Percentiles rank a stretch among this genome's conserved stretches.
Evolutionary conservation across 1,140 invertebrate species (phyloP).

Genomic region (Chymomyza costata): DNA sequence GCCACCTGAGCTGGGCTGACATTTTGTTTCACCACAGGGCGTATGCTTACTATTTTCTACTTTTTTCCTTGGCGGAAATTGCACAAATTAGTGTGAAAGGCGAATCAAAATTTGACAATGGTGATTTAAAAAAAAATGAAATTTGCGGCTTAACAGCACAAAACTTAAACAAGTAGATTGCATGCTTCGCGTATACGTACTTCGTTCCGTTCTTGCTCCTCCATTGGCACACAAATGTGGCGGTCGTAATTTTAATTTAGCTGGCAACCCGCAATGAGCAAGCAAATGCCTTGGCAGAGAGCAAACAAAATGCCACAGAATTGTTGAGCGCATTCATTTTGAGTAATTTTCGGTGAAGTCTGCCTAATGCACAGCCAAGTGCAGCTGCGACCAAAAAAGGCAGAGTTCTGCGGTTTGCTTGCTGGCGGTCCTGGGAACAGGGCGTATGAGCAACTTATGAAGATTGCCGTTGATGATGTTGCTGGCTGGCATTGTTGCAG

Average conservation of each 20-base stretch:
- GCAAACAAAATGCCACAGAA: constrained; percentile 59
- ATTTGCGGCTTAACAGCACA: too few species aligned
- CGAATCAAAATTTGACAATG: constrained; percentile 39
- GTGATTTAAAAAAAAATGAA: too few species aligned
- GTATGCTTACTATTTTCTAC: constrained; percentile 20
- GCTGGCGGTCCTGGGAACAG: constrained; percentile 3
- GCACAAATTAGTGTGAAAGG: constrained; percentile 6
- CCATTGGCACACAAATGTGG: too few species aligned
- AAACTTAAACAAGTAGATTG: too few species aligned
- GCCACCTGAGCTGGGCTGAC: constrained; percentile 8
- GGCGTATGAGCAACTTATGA: constrained; percentile 67
- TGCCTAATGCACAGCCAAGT: constrained; percentile 54
- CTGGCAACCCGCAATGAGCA: constrained; percentile 23
- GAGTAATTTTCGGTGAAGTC: constrained; percentile 36
- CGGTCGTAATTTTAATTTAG: constrained; percentile 69
- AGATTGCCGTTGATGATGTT: constrained; percentile 36
- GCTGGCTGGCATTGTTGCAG: constrained; percentile 27
- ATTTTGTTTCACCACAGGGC: constrained; percentile 7
- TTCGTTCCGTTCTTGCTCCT: too few species aligned
- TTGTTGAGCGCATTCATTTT: constrained; percentile 55
- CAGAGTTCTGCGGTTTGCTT: constrained; percentile 2
- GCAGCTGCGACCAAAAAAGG: constrained; percentile 47
- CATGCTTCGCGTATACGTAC: too few species aligned
- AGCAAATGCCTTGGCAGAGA: constrained; percentile 18
- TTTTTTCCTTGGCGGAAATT: background rate